Base-by-base conservation (phyloP, 2,113 vertebrate species). In the Varanus salvator region DNA sequence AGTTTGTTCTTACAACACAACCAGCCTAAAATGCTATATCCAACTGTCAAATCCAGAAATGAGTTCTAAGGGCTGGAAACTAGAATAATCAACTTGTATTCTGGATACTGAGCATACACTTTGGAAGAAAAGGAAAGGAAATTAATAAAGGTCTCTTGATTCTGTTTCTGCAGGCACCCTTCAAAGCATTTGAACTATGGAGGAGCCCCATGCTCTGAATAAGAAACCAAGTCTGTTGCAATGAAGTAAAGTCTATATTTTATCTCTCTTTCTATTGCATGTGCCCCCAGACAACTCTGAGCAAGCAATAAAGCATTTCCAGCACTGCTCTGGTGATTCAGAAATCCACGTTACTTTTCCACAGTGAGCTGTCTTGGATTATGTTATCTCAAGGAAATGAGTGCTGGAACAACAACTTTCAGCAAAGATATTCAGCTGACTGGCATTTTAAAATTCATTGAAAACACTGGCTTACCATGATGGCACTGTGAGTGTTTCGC, bases 321-420 rank as follows among this genome's bases (percentile, higher is more conserved):
- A 93, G 68, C 4, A 75, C 12, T 84, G 3, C 0, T 5, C 0
- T 74, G 6, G 25, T 80, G 94, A 93, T 4, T 80, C 54, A 89
- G 78, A 90, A 92, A 52, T 3, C 88, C 31, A 80, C 5, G 0
- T 74, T 93, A 52, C 80, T 93, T 93, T 31, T 91, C 72, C 23
- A 52, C 23, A 77, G 34, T 88, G 44, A 92, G 4, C 25, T 88
- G 23, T 88, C 84, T 88, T 57, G n/a, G 64, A 80, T 89, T 91
- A 90, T 29, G 3, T 85, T 93, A 77, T 80, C 38, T 88, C 89
- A 87, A 84, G 66, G 91, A 95, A 93, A 89, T 81, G 89, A 81
- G 0, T 76, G 84, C 72, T 92, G 38, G 54, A 84, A 91, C 71
- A 89, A 85, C 76, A 85, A 90, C 29, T 17, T 38, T 86, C 3